phyloP scores from a whole-genome alignment of 2,113 vertebrate genomes.

The Nansenia antarctica region DNA sequence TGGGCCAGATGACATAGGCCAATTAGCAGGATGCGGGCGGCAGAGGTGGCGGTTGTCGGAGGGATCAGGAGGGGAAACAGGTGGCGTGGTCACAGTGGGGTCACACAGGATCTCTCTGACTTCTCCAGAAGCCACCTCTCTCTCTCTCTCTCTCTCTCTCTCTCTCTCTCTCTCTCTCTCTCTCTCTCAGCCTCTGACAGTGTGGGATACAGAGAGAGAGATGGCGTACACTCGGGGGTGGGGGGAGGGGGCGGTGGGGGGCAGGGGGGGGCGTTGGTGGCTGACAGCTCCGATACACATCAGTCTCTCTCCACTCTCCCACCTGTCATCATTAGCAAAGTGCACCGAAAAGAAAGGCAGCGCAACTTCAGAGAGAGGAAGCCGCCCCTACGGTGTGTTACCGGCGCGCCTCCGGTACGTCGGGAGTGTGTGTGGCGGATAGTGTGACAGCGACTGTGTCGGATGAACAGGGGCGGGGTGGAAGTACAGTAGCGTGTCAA shows the following conservation, averaged over 20 bases:
- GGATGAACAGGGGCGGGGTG: constrained; percentile 53
- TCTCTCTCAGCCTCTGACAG: constrained; percentile 44
- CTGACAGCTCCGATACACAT: constrained; percentile 69
- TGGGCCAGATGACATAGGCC: constrained; percentile 16
- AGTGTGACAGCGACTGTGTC: too few species aligned
- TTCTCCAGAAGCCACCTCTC: constrained; percentile 8
- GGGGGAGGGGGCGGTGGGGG: too few species aligned
- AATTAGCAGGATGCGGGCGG: constrained; percentile 68
- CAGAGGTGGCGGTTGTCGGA: constrained; percentile 55
- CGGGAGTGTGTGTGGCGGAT: too few species aligned
- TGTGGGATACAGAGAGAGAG: constrained; percentile 23
- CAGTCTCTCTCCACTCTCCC: constrained; percentile 62
- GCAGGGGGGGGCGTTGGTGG: too few species aligned
- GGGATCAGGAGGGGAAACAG: constrained; percentile 69
- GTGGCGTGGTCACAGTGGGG: constrained; percentile 71
- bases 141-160: constrained; percentile 20
- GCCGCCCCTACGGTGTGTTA: constrained; percentile 30
- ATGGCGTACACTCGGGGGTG: constrained; percentile 65
- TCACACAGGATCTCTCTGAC: constrained; percentile 48
- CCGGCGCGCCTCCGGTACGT: constrained; percentile 30
- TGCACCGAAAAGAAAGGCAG: constrained; percentile 51
- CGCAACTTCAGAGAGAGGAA: constrained; percentile 51
- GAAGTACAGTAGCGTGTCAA: constrained; percentile 63
- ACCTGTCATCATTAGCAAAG: constrained; percentile 66
- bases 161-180: constrained; percentile 47